Conservation (phyloP, 2,888 invertebrate species). For the Cerceris ruficornis region DNA sequence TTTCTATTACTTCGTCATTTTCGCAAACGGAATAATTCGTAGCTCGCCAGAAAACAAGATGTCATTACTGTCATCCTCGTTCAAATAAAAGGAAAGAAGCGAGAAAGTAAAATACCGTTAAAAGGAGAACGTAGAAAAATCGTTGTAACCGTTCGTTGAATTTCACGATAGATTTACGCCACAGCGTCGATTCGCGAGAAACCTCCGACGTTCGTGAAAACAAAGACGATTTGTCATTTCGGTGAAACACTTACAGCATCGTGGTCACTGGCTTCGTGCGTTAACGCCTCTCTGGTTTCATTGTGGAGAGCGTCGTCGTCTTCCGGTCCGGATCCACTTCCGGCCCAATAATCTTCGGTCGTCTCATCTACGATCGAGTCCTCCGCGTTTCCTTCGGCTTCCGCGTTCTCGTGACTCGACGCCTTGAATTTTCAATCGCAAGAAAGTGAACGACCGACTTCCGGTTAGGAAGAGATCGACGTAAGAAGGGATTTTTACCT, state of each 20-base stretch:
- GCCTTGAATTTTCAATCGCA: constrained; percentile 36
- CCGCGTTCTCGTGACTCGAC: constrained; percentile 68
- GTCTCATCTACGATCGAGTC: constrained; percentile 75
- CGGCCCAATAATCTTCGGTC: constrained; percentile 80
- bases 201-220: neutral
- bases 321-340: constrained; percentile 79
- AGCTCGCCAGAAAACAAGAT: too few species aligned
- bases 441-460: neutral
- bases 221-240: neutral
- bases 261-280: constrained; percentile 89
- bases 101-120: neutral
- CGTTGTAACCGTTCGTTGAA: neutral
- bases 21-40: too few species aligned
- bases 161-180: neutral
- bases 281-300: constrained; percentile 88
- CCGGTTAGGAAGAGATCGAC: neutral
- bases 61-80: neutral
- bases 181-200: neutral
- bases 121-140: neutral
- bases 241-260: constrained; percentile 86
- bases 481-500: constrained; percentile 65
- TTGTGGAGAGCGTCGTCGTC: constrained; percentile 82
- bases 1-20: too few species aligned
- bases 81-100: neutral
- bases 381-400: constrained; percentile 69